Evolutionary conservation across 2,113 vertebrate genomes (phyloP).

Genomic region (Pygoscelis adeliae): DNA sequence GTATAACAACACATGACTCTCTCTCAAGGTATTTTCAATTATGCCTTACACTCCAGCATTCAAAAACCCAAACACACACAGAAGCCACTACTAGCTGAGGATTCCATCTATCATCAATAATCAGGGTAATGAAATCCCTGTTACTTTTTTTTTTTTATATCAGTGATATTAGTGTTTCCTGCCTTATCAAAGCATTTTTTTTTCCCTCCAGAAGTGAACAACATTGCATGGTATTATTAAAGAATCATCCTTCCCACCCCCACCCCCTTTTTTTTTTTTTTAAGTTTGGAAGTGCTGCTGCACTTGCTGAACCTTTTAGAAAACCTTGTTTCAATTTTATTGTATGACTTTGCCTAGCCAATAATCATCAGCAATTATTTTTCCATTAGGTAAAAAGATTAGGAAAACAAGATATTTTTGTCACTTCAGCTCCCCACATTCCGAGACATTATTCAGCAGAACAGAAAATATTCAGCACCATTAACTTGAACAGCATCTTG

Average conservation of each 20-base stretch:
- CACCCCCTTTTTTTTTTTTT: not conserved
- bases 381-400: not conserved
- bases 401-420: not conserved
- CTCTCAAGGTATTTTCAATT: not conserved
- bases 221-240: not conserved
- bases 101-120: constrained; percentile 8
- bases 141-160: not conserved
- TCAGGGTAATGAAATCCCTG: constrained; percentile 27
- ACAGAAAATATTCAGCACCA: not conserved
- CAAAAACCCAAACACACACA: not conserved
- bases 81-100: not conserved
- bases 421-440: not conserved
- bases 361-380: constrained; percentile 31
- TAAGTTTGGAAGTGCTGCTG: not conserved
- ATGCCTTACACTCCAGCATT: not conserved
- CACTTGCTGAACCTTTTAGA: not conserved
- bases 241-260: not conserved
- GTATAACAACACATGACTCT: rapidly evolving
- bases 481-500: not conserved
- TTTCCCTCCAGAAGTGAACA: not conserved
- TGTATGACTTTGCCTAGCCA: not conserved
- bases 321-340: not conserved
- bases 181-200: not conserved
- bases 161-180: constrained; percentile 4
- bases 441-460: not conserved